Percentiles rank a stretch among this genome's conserved stretches.
phyloP scores from a whole-genome alignment of 92 coral and sea anemone genomes.

The Anthopleura xanthogrammica region DNA sequence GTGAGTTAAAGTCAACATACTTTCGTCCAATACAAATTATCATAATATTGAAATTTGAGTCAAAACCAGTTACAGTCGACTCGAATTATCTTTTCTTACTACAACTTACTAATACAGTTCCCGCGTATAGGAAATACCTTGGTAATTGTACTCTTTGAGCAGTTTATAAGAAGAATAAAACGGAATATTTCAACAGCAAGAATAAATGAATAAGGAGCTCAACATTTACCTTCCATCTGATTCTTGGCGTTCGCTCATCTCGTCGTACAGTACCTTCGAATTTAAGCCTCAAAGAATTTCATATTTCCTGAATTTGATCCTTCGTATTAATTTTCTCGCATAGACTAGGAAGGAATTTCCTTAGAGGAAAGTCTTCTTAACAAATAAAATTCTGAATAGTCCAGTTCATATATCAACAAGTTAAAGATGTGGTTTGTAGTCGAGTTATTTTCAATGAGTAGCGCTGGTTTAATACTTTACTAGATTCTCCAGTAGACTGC shows the following conservation, averaged over 20 bases:
- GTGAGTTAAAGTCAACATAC: not conserved
- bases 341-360: not conserved
- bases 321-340: not conserved
- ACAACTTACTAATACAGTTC: not conserved
- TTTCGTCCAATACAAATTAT: not conserved
- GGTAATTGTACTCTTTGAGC: not conserved
- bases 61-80: not conserved
- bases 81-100: not conserved
- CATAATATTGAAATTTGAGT: not conserved
- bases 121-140: not conserved
- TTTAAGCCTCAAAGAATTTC: not conserved
- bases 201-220: not conserved
- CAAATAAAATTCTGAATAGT: not conserved
- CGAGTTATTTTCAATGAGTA: not conserved
- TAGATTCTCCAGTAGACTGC: not conserved
- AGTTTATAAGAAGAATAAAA: not conserved
- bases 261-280: not conserved
- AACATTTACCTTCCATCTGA: constrained; percentile 3
- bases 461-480: not conserved
- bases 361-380: not conserved
- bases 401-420: not conserved
- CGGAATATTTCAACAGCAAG: not conserved
- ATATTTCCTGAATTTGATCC: constrained; percentile 3
- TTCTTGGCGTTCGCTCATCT: not conserved
- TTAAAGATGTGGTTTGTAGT: not conserved